Base-by-base conservation (phyloP, 1,140 invertebrate genomes). In the Luehdorfia chinensis region DNA sequence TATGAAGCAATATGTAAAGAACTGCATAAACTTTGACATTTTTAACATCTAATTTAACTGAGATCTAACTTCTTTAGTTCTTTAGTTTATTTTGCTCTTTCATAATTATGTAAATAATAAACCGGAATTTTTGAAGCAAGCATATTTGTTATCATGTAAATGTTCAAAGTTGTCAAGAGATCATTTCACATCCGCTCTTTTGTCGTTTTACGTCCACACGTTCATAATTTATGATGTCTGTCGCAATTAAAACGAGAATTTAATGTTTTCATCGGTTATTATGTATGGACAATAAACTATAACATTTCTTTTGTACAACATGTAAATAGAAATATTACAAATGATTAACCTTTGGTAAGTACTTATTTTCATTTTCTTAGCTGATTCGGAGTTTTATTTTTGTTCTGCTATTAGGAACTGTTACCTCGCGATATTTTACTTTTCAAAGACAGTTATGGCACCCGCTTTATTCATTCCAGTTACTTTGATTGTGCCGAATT, bases 391-490 rank as follows among this genome's bases (percentile, higher is more conserved):
- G 1, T 11, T 46, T 28, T 37, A 12, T 48, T 19, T 5, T 2
- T 11, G 13, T 15, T 47, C n/a, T 8, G 46, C 32, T 30, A 36
- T 45, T 41, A 48, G 66, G 59, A 62, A 69, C 57, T 39, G 31
- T 50, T 31, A 48, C 65, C 62, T 68, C 65, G 68, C 62, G 58
- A 51, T 53, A 32, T 37, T 59, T 54, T 50, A 46, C 30, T 47
- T 47, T 50, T 13, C 2, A 4, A 49, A 54, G 59, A 66, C 63
- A 72, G 63, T 66, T 62, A 65, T 21, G 59, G 50, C 50, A 59
- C 47, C 50, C 55, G 15, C 45, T 31, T 34, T 44, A 70, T 59
- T 49, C 72, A 72, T 75, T 75, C 72, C 72, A 75, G 53, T 66
- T 55, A 56, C 48, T 56, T 58, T 58, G 14, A 31, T 39, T 27